These are phyloP conservation scores for Epizoanthus stellaris DNA, from an alignment of 92 coral and sea anemone species.

Conservation along the genomic window DNA sequence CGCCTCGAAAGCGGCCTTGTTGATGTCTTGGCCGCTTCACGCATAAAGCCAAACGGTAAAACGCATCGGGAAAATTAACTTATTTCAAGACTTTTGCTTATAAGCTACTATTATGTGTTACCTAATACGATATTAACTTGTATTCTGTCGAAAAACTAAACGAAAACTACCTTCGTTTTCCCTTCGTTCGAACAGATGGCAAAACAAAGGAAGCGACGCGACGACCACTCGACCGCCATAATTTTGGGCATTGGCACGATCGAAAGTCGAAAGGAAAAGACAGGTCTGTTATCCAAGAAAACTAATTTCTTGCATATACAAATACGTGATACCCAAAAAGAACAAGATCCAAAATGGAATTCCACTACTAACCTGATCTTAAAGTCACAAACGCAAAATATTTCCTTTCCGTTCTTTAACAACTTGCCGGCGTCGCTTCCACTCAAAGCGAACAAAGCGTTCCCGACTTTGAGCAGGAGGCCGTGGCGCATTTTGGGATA, in stretches of 20 bases:
- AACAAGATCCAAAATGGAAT: background rate
- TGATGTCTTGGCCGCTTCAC: conserved; percentile 9
- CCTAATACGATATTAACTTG: background rate
- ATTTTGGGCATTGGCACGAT: background rate
- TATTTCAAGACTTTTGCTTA: background rate
- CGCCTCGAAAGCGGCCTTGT: conserved; percentile 11
- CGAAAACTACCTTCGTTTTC: background rate
- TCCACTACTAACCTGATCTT: background rate
- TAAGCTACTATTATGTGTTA: background rate
- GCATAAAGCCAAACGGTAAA: conserved; percentile 1
- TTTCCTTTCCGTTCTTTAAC: background rate
- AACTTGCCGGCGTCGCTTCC: conserved; percentile 15
- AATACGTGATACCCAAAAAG: background rate
- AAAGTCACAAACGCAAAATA: conserved; percentile 3
- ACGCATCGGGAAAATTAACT: conserved; percentile 4
- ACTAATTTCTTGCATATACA: background rate
- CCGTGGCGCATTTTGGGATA: conserved; percentile 30
- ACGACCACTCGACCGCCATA: background rate
- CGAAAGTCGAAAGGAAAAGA: background rate
- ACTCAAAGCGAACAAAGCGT: conserved; percentile 19
- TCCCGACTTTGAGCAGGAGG: background rate
- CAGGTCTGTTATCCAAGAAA: background rate
- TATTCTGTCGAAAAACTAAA: background rate
- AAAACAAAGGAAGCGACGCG: conserved; percentile 24
- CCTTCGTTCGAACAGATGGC: conserved; percentile 15